Base-by-base conservation (phyloP, 2,888 invertebrate genomes). In the Liopterus haemorrhoidalis region DNA sequence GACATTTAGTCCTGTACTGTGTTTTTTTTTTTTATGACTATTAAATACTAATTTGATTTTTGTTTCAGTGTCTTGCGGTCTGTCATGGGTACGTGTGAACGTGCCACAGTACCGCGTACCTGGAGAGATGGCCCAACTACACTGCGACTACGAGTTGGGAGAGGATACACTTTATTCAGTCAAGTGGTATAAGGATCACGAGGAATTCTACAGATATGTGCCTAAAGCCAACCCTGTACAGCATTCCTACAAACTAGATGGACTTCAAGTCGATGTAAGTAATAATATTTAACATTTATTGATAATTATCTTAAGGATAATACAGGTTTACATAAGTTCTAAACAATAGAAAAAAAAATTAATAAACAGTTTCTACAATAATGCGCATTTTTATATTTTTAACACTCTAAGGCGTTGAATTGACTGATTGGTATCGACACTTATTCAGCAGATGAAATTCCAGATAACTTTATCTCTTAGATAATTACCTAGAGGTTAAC, bases 111-210 rank as follows among this genome's bases (percentile, higher is more conserved):
- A 67, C 51, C 58, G 65, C 19, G 60, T 64, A 40, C 68, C 67
- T 1, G 67, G 67, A 31, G 69, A 69, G 47, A 58, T 59, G 20
- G 68, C 67, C n/a, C 59, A 60, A 41, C 57, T 68, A 5, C 64
- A 66, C 41, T 68, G 69, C 55, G 66, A 69, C 53, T 69, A 65
- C 59, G 66, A 69, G 50, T 54, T 69, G 36, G 67, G 67, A 33
- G 65, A 67, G 51, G 82, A 85, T 65, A 75, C 74, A 18, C 70
- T 87, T 40, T 86, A 87, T 66, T 81, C 86, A 14, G 83, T 86
- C 59, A 86, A 86, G 70, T 87, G 86, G 86, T 86, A 86, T 71
- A 81, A 85, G 65, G 86, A 86, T 68, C 82, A 85, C 68, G 85
- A 85, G 61, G 87, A 87, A 67, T 86, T 87, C 69, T 87, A 85